phyloP scores from a whole-genome alignment of 1,140 invertebrate species.

The Eulimnadia texana region DNA sequence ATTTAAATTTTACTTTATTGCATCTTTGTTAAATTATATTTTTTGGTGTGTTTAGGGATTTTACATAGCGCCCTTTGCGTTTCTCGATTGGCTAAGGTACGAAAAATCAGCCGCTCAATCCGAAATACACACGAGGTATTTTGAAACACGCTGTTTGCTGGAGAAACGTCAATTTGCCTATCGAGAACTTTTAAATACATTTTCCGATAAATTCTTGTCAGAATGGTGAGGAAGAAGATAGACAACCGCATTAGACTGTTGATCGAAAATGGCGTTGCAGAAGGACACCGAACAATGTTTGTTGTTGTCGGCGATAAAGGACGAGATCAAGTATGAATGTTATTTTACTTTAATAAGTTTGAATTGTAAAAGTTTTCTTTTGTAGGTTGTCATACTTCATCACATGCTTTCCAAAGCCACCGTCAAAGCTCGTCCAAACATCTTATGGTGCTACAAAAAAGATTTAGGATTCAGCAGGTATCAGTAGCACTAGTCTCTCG shows the following conservation, averaged over 20 bases:
- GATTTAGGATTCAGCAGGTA: conserved; percentile 83
- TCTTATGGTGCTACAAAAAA: conserved; percentile 98
- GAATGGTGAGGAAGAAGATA: conserved; percentile 71
- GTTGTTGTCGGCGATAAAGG: conserved; percentile 91
- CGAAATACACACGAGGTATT: not conserved
- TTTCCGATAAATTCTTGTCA: not conserved
- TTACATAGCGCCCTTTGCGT: not conserved
- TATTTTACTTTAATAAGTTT: conserved; percentile 2
- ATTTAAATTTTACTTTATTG: not conserved
- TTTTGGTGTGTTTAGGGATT: not conserved
- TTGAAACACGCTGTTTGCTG: not conserved
- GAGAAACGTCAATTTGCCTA: not conserved
- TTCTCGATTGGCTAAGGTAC: not conserved
- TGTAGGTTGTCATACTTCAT: conserved; percentile 83
- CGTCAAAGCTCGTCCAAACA: conserved; percentile 77
- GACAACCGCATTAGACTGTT: conserved; percentile 88
- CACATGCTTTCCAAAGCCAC: conserved; percentile 91
- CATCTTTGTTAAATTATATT: not conserved
- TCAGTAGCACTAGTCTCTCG: no score
- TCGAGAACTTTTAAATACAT: not conserved
- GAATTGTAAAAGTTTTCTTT: conserved; percentile 8
- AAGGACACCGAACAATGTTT: conserved; percentile 83
- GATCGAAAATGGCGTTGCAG: conserved; percentile 90
- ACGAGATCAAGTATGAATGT: conserved; percentile 65
- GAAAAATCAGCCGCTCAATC: not conserved